A percentile compares a stretch with the other conserved stretches of the same genome.
Evolutionary conservation across 1,140 invertebrate species (phyloP).

Genomic region (Pissodes strobi): DNA sequence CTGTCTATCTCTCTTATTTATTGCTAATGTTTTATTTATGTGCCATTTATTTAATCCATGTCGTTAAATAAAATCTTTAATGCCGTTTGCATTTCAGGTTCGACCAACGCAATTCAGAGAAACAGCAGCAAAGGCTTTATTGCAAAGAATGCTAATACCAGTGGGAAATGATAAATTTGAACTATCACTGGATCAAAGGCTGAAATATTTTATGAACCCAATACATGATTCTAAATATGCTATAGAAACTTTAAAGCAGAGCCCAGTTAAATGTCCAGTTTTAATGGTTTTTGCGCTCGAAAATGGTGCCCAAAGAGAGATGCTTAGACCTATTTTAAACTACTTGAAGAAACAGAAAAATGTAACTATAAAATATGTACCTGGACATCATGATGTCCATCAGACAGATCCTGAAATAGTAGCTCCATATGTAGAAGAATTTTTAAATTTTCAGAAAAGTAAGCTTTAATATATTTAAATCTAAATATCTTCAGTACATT

Average conservation of each 20-base stretch:
- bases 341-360: constrained; percentile 42
- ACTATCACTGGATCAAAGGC: constrained; percentile 45
- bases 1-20: no score
- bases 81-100: no score
- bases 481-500: no score
- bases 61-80: no score
- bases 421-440: constrained; percentile 55
- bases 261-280: constrained; percentile 46
- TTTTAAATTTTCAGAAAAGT: constrained; percentile 50
- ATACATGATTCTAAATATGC: constrained; percentile 35
- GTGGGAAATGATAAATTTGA: constrained; percentile 51
- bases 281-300: constrained; percentile 49
- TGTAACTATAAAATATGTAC: constrained; percentile 53
- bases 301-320: neutral
- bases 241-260: constrained; percentile 48
- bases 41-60: no score
- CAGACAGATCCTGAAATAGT: constrained; percentile 63
- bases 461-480: constrained; percentile 45
- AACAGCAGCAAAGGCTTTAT: constrained; percentile 57
- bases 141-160: constrained; percentile 57
- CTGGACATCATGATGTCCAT: constrained; percentile 70
- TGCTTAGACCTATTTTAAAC: constrained; percentile 16
- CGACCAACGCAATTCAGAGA: constrained; percentile 40
- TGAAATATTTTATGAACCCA: constrained; percentile 39
- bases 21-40: no score